Evolutionary conservation across 1,140 invertebrate genomes (phyloP).

Genomic region (Bradysia coprophila): DNA sequence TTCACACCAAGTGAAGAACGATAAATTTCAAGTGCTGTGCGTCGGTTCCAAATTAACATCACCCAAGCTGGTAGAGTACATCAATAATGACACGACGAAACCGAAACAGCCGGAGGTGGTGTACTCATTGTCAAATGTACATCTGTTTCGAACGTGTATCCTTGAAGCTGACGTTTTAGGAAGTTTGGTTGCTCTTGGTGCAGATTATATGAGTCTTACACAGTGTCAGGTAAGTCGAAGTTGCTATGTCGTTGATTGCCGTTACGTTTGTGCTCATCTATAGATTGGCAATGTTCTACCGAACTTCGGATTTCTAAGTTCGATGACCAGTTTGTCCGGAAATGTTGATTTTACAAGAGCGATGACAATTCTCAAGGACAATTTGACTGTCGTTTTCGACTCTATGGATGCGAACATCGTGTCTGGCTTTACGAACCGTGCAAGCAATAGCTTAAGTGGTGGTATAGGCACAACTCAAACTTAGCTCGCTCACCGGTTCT

Average conservation of each 20-base stretch:
- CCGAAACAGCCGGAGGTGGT: too few relatives aligned
- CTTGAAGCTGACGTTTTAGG: slow-evolving; percentile 9
- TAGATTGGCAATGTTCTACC: slow-evolving; percentile 18
- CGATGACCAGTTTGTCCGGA: slow-evolving; percentile 10
- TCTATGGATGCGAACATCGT: too few relatives aligned
- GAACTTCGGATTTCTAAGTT: slow-evolving; percentile 16
- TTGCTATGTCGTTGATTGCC: too few relatives aligned
- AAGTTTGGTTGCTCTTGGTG: slow-evolving; percentile 19
- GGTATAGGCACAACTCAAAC: too few relatives aligned
- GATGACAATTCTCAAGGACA: slow-evolving; percentile 1
- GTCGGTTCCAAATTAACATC: neutral
- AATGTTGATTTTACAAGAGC: too few relatives aligned
- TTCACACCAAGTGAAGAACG: slow-evolving; percentile 5
- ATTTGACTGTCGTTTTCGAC: slow-evolving; percentile 12
- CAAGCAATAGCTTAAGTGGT: too few relatives aligned
- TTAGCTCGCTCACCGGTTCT: too few relatives aligned
- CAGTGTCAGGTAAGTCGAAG: slow-evolving; percentile 14
- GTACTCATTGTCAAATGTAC: slow-evolving; percentile 8
- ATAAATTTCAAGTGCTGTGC: slow-evolving; percentile 2
- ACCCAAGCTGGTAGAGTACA: neutral
- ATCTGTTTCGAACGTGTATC: slow-evolving; percentile 14
- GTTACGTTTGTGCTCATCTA: neutral
- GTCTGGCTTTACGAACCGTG: too few relatives aligned
- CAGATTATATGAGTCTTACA: slow-evolving; percentile 19
- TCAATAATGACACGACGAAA: too few relatives aligned